Percentiles rank a stretch among this genome's conserved stretches.
phyloP scores from a whole-genome alignment of 2,797 vertebrate genomes.

The Phalanger gymnotis region DNA sequence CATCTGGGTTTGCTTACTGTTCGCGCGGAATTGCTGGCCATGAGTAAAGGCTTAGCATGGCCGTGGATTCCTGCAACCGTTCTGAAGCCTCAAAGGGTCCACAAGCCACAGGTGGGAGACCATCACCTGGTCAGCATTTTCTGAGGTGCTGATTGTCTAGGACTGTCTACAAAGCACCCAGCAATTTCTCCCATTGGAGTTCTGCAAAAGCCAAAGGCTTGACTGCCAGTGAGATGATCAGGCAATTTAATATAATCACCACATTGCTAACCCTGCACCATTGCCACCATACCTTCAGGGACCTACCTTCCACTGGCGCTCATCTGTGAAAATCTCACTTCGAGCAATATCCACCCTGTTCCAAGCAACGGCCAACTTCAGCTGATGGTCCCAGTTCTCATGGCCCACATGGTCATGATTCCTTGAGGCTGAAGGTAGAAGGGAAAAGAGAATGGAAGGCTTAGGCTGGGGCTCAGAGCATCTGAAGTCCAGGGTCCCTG shows the following conservation, averaged over 20 bases:
- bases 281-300: background rate
- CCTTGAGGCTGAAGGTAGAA: conserved; percentile 87
- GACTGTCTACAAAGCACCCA: background rate
- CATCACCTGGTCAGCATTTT: too few species aligned
- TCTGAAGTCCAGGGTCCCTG: too few species aligned
- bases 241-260: background rate
- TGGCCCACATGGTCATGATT: conserved; percentile 85
- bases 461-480: background rate
- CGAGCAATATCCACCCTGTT: conserved; percentile 96
- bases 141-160: background rate
- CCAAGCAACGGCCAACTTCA: conserved; percentile 97
- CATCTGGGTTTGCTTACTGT: too few species aligned
- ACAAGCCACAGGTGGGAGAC: background rate
- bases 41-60: too few species aligned
- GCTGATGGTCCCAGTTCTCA: conserved; percentile 91
- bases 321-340: conserved; percentile 95
- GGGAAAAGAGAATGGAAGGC: accelerated
- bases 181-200: background rate
- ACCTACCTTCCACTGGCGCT: conserved; percentile 93
- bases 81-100: too few species aligned
- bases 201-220: background rate
- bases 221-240: background rate
- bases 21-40: too few species aligned
- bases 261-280: background rate
- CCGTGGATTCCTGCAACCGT: too few species aligned